These are phyloP conservation scores for Neodiprion pinetum DNA, from an alignment of 1,140 invertebrate species.

Conservation along the genomic window DNA sequence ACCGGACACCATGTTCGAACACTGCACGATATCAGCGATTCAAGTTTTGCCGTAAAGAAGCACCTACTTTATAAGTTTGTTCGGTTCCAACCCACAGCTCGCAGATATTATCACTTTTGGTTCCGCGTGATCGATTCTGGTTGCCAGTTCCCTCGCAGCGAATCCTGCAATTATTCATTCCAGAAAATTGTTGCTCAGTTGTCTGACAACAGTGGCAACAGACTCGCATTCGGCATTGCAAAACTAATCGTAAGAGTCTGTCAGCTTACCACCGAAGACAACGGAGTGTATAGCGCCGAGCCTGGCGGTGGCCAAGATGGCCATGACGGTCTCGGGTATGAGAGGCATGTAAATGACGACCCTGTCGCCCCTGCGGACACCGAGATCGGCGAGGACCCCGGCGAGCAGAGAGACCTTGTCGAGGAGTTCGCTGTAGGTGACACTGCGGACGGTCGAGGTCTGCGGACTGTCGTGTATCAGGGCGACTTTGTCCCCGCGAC, in stretches of 20 bases:
- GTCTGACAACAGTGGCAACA: not conserved
- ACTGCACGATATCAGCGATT: too few relatives aligned
- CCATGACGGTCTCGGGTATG: conserved; percentile 85
- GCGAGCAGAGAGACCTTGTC: conserved; percentile 81
- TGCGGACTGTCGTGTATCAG: conserved; percentile 91
- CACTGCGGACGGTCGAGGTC: conserved; percentile 74
- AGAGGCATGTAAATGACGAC: conserved; percentile 93
- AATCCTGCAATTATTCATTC: conserved; percentile 70
- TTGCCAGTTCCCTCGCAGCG: conserved; percentile 84
- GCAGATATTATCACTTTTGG: conserved; percentile 90
- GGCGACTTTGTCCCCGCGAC: conserved; percentile 79
- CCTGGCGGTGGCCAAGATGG: conserved; percentile 83
- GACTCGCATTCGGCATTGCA: not conserved
- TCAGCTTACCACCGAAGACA: conserved; percentile 81
- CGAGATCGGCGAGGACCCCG: conserved; percentile 74
- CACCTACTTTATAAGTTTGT: conserved; percentile 77
- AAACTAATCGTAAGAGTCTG: conserved; percentile 4
- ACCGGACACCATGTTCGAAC: too few relatives aligned
- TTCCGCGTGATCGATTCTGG: conserved; percentile 85
- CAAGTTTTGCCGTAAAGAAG: too few relatives aligned
- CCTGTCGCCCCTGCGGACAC: conserved; percentile 78
- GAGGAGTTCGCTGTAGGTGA: conserved; percentile 83
- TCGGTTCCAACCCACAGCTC: conserved; percentile 89
- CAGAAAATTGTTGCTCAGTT: conserved; percentile 9
- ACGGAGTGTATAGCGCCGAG: conserved; percentile 88